phyloP scores from a whole-genome alignment of 35 echinoderm and acorn worm genomes.

The Ophiothrix spiculata region DNA sequence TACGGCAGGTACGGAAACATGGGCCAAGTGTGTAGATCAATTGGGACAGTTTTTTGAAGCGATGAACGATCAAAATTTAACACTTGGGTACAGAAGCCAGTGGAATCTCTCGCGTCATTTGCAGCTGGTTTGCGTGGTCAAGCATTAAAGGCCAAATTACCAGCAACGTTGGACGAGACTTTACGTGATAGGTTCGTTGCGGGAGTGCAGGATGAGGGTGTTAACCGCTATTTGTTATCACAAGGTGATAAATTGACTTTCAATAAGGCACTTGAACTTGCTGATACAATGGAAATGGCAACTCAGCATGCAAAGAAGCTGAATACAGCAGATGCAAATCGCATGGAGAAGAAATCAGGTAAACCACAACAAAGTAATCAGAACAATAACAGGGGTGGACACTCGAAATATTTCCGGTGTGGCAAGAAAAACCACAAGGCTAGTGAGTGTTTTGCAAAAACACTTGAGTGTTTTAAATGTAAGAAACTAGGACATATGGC shows the following conservation, averaged over 20 bases:
- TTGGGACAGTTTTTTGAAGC: no score
- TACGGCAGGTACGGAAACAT: no score
- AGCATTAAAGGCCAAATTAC: neutral
- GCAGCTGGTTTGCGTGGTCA: neutral
- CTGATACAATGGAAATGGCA: neutral
- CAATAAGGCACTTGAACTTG: conserved; percentile 32
- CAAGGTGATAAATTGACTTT: conserved; percentile 30
- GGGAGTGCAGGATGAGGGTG: conserved; percentile 23
- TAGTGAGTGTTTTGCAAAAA: neutral
- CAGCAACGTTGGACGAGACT: neutral
- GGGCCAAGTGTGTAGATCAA: no score
- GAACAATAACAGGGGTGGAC: neutral
- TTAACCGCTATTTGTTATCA: conserved; percentile 25
- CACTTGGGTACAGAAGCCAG: neutral
- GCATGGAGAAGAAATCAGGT: neutral
- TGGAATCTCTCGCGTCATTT: neutral
- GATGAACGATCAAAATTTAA: neutral
- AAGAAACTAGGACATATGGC: no score
- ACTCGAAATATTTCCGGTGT: no score
- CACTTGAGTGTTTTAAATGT: neutral
- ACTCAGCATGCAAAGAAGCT: neutral
- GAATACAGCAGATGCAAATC: neutral
- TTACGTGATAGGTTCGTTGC: conserved; percentile 56
- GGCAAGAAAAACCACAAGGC: neutral
- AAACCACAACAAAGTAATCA: neutral